Conservation (phyloP, 2,888 invertebrate species). For the Drosophila borealis region DNA sequence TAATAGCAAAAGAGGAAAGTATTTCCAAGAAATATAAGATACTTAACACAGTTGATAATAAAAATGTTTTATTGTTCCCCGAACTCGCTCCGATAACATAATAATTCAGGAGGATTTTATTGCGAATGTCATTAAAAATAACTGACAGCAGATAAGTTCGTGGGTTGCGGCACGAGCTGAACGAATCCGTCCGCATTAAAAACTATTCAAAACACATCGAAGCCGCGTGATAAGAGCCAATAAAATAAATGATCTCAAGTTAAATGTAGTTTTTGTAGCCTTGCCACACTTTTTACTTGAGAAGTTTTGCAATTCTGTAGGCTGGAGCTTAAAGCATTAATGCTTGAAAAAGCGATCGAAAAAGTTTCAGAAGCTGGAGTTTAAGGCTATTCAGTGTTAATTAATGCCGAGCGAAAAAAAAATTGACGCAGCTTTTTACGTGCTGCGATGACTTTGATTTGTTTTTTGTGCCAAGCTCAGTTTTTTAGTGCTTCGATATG, state of each 20-base stretch:
- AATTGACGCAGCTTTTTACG: no score
- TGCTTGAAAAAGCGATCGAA: no score
- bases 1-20: no score
- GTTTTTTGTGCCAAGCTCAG: conserved; percentile 32
- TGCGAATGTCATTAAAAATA: conserved; percentile 9
- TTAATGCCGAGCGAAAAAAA: no score
- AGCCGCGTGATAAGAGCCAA: conserved; percentile 3
- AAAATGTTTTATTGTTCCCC: conserved; percentile 17
- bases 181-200: conserved; percentile 7
- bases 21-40: background rate
- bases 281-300: no score
- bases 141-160: background rate
- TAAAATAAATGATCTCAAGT: background rate
- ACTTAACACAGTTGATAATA: background rate
- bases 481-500: conserved; percentile 6
- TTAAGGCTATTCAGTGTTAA: no score
- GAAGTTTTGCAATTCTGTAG: no score
- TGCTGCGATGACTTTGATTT: no score
- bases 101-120: background rate
- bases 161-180: background rate
- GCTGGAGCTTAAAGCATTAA: no score
- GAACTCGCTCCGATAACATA: conserved; percentile 25
- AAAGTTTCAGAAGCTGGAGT: no score
- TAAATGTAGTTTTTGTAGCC: background rate
- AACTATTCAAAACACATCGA: background rate